Base-by-base conservation (phyloP, 64 coral and sea anemone genomes). In the Astreopora myriophthalma region DNA sequence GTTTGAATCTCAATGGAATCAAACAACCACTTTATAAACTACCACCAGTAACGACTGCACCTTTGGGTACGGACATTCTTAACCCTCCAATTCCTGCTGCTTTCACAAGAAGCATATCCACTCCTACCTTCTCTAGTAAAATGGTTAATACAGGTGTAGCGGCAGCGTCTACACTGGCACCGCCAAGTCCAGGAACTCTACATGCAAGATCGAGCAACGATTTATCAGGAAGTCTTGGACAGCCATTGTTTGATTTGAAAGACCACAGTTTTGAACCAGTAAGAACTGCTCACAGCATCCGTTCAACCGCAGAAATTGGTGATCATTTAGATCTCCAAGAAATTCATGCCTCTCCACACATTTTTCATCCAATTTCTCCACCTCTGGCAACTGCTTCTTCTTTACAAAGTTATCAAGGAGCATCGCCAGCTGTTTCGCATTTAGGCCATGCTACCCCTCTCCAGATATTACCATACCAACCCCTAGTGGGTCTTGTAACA, bases 191-290 rank as follows among this genome's bases (percentile, higher is more conserved):
- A 30, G 25, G 33, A 72, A 68, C 79, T 24, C 29, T 65, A 34
- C 69, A 73, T 75, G 75, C 28, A 13, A 94, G 33, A 34, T 82
- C 64, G 44, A 60, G 34, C 62, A 36, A 84, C 6, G 32, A 61
- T 40, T 6, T 31, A 9, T 83, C 92, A 52, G 87, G 85, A 82
- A 74, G 87, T 90, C 85, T 97, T 76, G 95, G 95, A 14, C 91
- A 91, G 13, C 95, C 95, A 74, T 68, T 97, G 23, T 93, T 93
- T 94, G 88, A 64, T 76, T 80, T 97, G 13, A 90, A 93, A 91
- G 69, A 78, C 55, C 95, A 94, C 87, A 79, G 87, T 77, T 97
- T 94, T 87, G 91, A 97, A 78, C 95, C 95, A 19, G 81, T 97
- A 34, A 72, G 85, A 33, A 86, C 95, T 73, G 89, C 86, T 20